Evolutionary conservation across 2,797 vertebrate genomes (phyloP).

Genomic region (Amphiprion clarkii): DNA sequence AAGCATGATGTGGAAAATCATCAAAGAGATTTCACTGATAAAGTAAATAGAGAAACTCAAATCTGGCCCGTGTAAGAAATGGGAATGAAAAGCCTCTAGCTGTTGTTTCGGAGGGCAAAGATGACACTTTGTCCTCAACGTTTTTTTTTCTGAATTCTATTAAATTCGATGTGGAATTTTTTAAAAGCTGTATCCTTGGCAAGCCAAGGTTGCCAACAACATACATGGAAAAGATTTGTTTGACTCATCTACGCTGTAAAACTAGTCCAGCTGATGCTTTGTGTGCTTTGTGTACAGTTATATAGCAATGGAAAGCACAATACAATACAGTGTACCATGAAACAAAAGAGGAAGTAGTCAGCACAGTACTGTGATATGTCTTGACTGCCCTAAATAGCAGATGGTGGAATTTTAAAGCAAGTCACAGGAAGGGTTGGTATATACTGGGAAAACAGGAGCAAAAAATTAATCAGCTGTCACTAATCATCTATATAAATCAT

Average conservation of each 20-base stretch:
- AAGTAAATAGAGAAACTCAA: not conserved
- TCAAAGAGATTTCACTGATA: slow-evolving; percentile 13
- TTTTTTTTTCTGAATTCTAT: not conserved
- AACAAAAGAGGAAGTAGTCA: not conserved
- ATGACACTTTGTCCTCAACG: slow-evolving; percentile 16
- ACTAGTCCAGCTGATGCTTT: not conserved
- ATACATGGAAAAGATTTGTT: slow-evolving; percentile 8
- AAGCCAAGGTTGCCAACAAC: slow-evolving; percentile 16
- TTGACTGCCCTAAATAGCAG: not conserved
- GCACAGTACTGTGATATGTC: not conserved
- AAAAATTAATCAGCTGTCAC: not conserved
- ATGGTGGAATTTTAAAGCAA: not conserved
- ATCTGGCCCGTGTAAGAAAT: slow-evolving; percentile 15
- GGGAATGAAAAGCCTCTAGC: slow-evolving; percentile 20
- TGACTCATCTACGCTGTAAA: slow-evolving; percentile 7
- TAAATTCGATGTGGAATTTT: slow-evolving; percentile 11
- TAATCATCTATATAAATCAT: no score
- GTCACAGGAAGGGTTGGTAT: not conserved
- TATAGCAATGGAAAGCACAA: not conserved
- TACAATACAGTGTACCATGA: not conserved
- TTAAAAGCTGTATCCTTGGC: slow-evolving; percentile 25
- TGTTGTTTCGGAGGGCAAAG: slow-evolving; percentile 15
- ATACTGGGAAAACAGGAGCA: not conserved
- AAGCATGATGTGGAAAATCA: not conserved
- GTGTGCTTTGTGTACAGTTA: not conserved